Base-by-base conservation (phyloP, 2,797 vertebrate species). In the Phylloscopus collybita region DNA sequence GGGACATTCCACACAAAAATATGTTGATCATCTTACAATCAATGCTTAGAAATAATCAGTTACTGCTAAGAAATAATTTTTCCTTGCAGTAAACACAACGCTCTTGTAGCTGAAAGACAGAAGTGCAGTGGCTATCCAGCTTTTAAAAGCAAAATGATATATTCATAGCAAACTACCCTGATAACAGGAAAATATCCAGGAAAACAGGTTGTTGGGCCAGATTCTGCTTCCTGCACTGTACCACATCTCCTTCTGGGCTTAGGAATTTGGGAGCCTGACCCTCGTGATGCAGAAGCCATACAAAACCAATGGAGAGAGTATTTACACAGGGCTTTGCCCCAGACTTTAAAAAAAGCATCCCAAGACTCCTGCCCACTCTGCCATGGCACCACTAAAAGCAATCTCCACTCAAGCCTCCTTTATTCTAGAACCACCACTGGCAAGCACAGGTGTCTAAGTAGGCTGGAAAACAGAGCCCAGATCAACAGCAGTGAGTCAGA, bases 401-500 rank as follows among this genome's bases (percentile, higher is more conserved):
- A 26, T 42, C 30, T 47, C 29, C 19, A 40, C 44, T 79, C 60
- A 80, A 34, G 29, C 11, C 30, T 29, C 17, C 26, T 66, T 90
- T 71, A 50, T 72, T 90, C 88, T 13, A 69, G 29, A 78, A 15
- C 45, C 61, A 72, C 27, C 86, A 84, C 14, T 40, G 47, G 80
- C 44, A 93, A 60, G 22, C 32, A 79, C 70, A 88, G 66, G 86
- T 91, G 71, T 36, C 10, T 62, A 66, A 66, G 78, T 1, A 53
- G 84, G 36, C 71, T 56, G 73, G 74, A 92, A 92, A 85, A 65
- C 12, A 81, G 1, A 74, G 65, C 56, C 88, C 6, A 32, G 59
- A 59, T 62, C 69, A 90, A 79, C 66, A 82, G 67, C 74, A 86
- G 49, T 89, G 78, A 93, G 60, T 53, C 86, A 95, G 2, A 76